Base-by-base conservation (phyloP, 2,797 vertebrate genomes). In the Chloroceryle inda region DNA sequence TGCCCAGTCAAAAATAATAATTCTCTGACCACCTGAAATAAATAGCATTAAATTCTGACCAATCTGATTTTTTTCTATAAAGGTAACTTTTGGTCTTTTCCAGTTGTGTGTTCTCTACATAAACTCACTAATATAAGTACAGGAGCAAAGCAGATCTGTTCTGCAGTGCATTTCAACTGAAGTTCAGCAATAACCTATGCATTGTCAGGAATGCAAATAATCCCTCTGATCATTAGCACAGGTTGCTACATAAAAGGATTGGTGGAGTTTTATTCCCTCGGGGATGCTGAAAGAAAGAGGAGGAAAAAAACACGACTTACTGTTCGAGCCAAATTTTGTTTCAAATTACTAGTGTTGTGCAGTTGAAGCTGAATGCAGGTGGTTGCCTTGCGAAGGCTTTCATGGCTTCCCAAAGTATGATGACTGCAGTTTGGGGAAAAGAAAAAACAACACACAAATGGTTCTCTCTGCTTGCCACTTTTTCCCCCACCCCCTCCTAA, bases 341-440 rank as follows among this genome's bases (percentile, higher is more conserved):
- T 91, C 79, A 16, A 1, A 16, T 40, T 40, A 1, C 4, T 29
- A 2, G 58, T 2, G 35, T 15, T 86, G 66, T 95, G 96, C 3
- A 98, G 97, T 29, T 1, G 80, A 74, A 98, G 96, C 27, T 96
- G 96, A 92, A 98, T 38, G 31, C 79, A 74, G 56, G 89, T 69
- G 42, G 45, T 90, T 26, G 94, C 85, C 90, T 98, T 98, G 81
- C 78, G 96, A 81, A 98, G 97, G 40, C 67, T 86, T 77, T 91
- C 96, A 11, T 98, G 97, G 53, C 96, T 97, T 33, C 97, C 97
- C 94, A 98, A 94, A 55, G 71, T 56, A 26, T 55, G 80, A 42
- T 79, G 52, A 21, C 97, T 97, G 73, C 44, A 89, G 29, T 87
- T 86, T 58, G 44, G n/a, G 26, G 44, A 23, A 22, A 2, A 9